Evolutionary conservation across 2,888 invertebrate species (phyloP), one percentile per base, ranked within the genome.

Genomic region (Diabrotica balteata): DNA sequence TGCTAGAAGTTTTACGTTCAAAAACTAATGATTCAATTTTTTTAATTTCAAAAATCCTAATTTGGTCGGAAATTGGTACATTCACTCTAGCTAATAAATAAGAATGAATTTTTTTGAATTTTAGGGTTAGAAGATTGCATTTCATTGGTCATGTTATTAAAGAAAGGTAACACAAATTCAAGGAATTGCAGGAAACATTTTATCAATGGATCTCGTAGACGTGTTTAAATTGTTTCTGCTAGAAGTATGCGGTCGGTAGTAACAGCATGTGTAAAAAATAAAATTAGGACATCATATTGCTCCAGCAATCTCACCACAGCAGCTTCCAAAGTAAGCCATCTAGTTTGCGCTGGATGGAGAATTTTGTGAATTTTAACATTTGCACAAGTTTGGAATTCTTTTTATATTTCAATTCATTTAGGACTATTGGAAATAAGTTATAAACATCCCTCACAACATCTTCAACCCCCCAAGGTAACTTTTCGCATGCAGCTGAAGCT

Each of bases 311-410:
- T 66, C n/a, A 58, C 51, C 22, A 69, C 66, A 8, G 63, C 69
- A 42, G 63, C 64, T 63, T 69, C 17, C 44, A 61, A 63, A 49
- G 63, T 60, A 17, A 69, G 63, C 66, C 69, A 69, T 50, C 69
- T 66, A 7, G 69, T 66, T 11, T 66, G 69, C 10, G 46, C 45
- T 7, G 63, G 63, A 8, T 66, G 59, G 17, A 66, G 58, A 4
- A 70, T 10, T 61, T 67, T 70, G 44, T 69, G 45, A 4, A 63
- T 66, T 22, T 69, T 69, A 22, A 63, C 9, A 22, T 58, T 52
- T 22, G 60, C 7, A 53, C 64, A 69, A n/a, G 22, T 11, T 61
- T 69, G 69, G 52, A 46, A 70, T 62, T 67, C 67, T 8, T 50
- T 57, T 1, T 67, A 53, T 17, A 32, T 47, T 4, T 44, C 44